Base-by-base conservation (phyloP, 2,888 invertebrate genomes). In the Neria commutata region DNA sequence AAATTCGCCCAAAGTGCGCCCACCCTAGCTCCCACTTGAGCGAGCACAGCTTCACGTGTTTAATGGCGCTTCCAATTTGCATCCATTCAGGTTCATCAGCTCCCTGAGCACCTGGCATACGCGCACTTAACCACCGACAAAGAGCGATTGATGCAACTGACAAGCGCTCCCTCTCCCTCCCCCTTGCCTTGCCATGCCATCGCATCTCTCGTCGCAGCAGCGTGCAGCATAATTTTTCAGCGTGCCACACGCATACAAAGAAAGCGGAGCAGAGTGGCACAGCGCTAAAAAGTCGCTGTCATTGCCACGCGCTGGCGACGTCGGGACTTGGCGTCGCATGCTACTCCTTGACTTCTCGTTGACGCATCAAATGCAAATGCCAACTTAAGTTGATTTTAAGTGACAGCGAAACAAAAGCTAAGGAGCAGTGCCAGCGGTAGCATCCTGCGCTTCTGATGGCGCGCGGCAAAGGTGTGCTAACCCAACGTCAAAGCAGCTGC, bases 311-410 rank as follows among this genome's bases (percentile, higher is more conserved):
- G 21, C 24, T 48, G 48, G 16, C 19, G 23, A 16, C 49, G 25
- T 11, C 37, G 11, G 48, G 24, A 6, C n/a, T 37, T 46, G 23
- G 16, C 34, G 34, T n/a, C 34, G 21, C 23, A 26, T 40, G 34
- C 21, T 33, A 3, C 47, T 48, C 14, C 55, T 34, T 26, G 19
- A 26, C 29, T 47, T 47, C 14, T 23, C 24, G 26, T 40, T 40
- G 52, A 16, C 45, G 58, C 57, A 47, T 54, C 52, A 66, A 69
- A 77, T 75, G 77, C 74, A 77, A 77, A 76, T 77, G 78, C 74
- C 74, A 76, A 71, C 74, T 74, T 75, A 75, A 77, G 76, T 76
- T 76, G 72, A 72, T 74, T 73, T 75, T 72, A 74, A 74, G 75
- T 75, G 74, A 73, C 74, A 73, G 68, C 71, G 73, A 74, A 70